Evolutionary conservation across 35 echinoderm and acorn worm genomes (phyloP), one percentile per base, ranked within the genome.

Genomic region (Holothuria glaberrima): DNA sequence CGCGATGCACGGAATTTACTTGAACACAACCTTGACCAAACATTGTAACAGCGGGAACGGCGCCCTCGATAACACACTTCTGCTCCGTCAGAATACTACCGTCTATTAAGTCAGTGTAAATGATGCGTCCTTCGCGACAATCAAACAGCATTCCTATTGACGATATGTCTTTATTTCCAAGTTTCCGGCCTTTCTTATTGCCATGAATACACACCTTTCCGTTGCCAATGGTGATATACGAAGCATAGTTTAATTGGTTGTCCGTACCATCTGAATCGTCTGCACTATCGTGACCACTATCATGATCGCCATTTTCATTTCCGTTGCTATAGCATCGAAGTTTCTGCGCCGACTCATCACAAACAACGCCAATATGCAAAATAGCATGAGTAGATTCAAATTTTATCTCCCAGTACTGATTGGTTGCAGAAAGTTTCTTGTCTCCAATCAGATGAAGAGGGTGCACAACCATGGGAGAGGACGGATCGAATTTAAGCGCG

Each of bases 261-360:
- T 83, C 89, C 20, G 35, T 32, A 24, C 32, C n/a, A 34, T 90
- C 89, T 19, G 46, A 56, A 30, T 97, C 95, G 65, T 97, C 95
- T 54, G 92, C 91, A 50, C 95, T 97, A 31, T 97, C 95, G 36
- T 97, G 95, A 4, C 95, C 95, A 80, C 95, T 97, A 59, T 97
- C 95, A 10, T 90, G 85, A 58, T 94, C 92, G 22, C 86, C 94
- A 30, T 71, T 83, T 54, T 88, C 88, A 48, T 86, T 86, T 17
- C 59, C 65, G 70, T 87, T 82, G 48, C 68, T 33, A 12, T 56
- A 57, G 80, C 60, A 89, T 56, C 92, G 86, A 20, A 94, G 86
- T 68, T 87, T 91, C 61, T 94, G 74, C 13, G 88, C 80, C 41
- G 81, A 85, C 30, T 88, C 61, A 58, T 97, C 95, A 48, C 92